phyloP scores from a whole-genome alignment of 2,888 invertebrate species.

The Uloborus plumipes region DNA sequence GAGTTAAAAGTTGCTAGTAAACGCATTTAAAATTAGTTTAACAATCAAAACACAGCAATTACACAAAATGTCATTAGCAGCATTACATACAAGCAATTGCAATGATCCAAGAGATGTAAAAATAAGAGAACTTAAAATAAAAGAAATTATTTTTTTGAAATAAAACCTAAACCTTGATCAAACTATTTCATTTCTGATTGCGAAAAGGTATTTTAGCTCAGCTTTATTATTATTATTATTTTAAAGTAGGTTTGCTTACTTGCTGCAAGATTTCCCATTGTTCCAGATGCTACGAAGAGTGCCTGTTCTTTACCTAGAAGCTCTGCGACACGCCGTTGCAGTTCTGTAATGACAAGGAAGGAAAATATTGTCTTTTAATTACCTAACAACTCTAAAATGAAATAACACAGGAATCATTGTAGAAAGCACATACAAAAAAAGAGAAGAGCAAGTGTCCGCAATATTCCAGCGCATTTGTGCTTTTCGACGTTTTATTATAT shows the following conservation, averaged over 20 bases:
- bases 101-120: background rate
- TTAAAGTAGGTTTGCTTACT: slow-evolving; percentile 77
- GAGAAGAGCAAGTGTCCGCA: too few relatives aligned
- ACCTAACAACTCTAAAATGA: too few relatives aligned
- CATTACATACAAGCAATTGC: too few relatives aligned
- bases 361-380: too few relatives aligned
- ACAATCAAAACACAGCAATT: too few relatives aligned
- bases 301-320: slow-evolving; percentile 90
- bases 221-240: background rate
- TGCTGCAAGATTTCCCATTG: slow-evolving; percentile 91
- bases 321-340: slow-evolving; percentile 82
- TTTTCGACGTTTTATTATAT: too few relatives aligned
- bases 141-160: background rate
- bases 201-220: background rate
- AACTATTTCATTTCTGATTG: background rate
- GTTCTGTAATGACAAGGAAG: slow-evolving; percentile 72
- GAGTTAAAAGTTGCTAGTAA: too few relatives aligned
- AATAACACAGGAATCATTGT: too few relatives aligned
- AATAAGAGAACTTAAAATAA: background rate
- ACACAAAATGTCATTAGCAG: too few relatives aligned
- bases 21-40: too few relatives aligned
- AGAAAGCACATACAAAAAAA: too few relatives aligned
- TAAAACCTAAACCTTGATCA: background rate
- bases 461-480: too few relatives aligned
- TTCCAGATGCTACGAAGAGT: slow-evolving; percentile 89